These are phyloP conservation scores for Eupeodes corollae DNA, from an alignment of 1,140 invertebrate genomes.

Conservation along the genomic window DNA sequence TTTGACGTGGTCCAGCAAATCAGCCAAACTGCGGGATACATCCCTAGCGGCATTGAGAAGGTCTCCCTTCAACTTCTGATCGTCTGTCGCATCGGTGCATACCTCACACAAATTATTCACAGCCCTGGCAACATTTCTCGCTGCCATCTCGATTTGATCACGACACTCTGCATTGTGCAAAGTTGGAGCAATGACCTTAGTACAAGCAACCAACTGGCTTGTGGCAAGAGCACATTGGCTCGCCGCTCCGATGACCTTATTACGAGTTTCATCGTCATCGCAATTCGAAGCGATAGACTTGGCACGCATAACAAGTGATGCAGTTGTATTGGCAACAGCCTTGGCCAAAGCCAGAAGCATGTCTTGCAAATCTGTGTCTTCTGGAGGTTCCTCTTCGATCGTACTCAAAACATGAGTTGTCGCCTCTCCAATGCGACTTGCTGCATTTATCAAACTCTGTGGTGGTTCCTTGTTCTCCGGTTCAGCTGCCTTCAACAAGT, in stretches of 20 bases:
- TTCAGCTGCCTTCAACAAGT: slow-evolving; percentile 86
- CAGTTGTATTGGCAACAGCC: slow-evolving; percentile 93
- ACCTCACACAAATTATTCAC: slow-evolving; percentile 84
- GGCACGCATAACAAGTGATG: slow-evolving; percentile 85
- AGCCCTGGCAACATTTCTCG: slow-evolving; percentile 82
- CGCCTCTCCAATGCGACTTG: slow-evolving; percentile 89
- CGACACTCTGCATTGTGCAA: slow-evolving; percentile 85
- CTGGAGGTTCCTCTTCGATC: slow-evolving; percentile 80
- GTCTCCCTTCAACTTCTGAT: slow-evolving; percentile 62
- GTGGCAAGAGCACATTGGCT: slow-evolving; percentile 95
- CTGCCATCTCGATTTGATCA: slow-evolving; percentile 84
- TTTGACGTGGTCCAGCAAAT: slow-evolving; percentile 84
- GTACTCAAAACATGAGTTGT: slow-evolving; percentile 87
- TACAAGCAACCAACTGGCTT: slow-evolving; percentile 93
- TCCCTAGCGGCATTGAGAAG: slow-evolving; percentile 73
- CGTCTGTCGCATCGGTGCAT: slow-evolving; percentile 57
- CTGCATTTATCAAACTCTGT: slow-evolving; percentile 86
- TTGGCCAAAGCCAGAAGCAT: slow-evolving; percentile 84
- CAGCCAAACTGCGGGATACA: slow-evolving; percentile 81
- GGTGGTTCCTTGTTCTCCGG: slow-evolving; percentile 86
- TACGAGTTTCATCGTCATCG: slow-evolving; percentile 61
- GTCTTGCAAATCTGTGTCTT: slow-evolving; percentile 67
- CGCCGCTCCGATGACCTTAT: slow-evolving; percentile 86
- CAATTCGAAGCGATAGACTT: slow-evolving; percentile 87
- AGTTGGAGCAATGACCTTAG: slow-evolving; percentile 83